Conservation (phyloP, 2,888 invertebrate species). For the Formica aserva region DNA sequence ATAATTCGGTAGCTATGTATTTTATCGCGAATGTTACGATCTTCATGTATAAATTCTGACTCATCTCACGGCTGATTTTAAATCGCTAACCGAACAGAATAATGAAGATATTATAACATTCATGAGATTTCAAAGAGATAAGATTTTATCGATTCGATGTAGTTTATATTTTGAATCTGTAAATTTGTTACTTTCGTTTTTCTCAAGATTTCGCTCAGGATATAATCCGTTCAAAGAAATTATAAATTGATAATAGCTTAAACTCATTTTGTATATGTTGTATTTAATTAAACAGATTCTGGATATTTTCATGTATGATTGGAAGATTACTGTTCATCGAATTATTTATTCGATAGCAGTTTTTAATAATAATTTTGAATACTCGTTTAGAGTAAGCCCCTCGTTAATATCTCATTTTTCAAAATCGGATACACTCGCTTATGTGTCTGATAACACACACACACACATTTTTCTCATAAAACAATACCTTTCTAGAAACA, state of each 20-base stretch:
- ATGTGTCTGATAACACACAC: neutral
- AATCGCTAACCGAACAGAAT: slow-evolving; percentile 4
- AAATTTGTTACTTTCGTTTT: neutral
- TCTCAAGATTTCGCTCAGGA: slow-evolving; percentile 1
- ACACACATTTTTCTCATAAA: slow-evolving; percentile 1
- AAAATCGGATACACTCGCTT: neutral
- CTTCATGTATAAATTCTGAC: neutral
- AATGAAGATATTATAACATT: slow-evolving; percentile 16
- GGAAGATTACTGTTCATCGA: neutral
- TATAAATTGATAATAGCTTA: neutral
- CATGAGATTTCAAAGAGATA: slow-evolving; percentile 20
- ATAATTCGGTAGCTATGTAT: neutral
- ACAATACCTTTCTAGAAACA: neutral
- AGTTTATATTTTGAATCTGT: neutral
- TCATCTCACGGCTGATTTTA: slow-evolving; percentile 41
- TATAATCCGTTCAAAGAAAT: neutral
- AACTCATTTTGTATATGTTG: neutral
- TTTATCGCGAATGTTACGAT: neutral
- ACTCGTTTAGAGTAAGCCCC: neutral
- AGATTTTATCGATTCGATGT: slow-evolving; percentile 19
- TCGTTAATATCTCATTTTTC: neutral
- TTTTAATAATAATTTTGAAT: slow-evolving; percentile 7
- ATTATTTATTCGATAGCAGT: neutral
- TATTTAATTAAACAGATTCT: neutral
- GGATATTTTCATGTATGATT: neutral